phyloP scores from a whole-genome alignment of 2,113 vertebrate species.

The Strix uralensis region DNA sequence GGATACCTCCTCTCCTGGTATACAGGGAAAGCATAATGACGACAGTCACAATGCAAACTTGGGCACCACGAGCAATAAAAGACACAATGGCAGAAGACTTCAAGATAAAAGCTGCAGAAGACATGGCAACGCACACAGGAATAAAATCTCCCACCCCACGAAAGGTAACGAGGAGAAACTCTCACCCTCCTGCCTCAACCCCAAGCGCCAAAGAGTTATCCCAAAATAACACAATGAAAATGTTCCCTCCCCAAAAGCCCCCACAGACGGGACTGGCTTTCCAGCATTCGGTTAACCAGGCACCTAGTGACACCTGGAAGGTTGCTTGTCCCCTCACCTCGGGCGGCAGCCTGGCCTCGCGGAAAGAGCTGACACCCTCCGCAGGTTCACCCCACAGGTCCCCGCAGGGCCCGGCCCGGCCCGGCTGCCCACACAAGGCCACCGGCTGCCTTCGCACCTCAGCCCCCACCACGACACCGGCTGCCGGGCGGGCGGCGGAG shows the following conservation, averaged over 20 bases:
- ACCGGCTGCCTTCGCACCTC: not conserved
- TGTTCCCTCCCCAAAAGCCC: not conserved
- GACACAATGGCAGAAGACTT: not conserved
- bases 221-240: accelerated
- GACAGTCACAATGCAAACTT: not conserved
- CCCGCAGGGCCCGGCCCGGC: not conserved
- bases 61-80: not conserved
- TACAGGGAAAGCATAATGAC: not conserved
- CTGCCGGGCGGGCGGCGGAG: not conserved
- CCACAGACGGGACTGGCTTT: accelerated
- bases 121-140: not conserved
- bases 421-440: not conserved
- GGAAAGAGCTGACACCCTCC: accelerated
- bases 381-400: not conserved
- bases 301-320: not conserved
- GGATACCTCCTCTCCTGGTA: not conserved
- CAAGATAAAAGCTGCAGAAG: not conserved
- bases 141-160: accelerated
- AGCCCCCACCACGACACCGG: not conserved
- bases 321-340: accelerated
- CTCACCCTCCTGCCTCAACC: not conserved
- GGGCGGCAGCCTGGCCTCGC: not conserved
- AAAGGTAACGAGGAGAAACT: not conserved
- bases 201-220: not conserved
- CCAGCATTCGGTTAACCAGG: accelerated